These are phyloP conservation scores for Agriopis aurantiaria DNA, from an alignment of 2,888 invertebrate genomes.

Conservation along the genomic window DNA sequence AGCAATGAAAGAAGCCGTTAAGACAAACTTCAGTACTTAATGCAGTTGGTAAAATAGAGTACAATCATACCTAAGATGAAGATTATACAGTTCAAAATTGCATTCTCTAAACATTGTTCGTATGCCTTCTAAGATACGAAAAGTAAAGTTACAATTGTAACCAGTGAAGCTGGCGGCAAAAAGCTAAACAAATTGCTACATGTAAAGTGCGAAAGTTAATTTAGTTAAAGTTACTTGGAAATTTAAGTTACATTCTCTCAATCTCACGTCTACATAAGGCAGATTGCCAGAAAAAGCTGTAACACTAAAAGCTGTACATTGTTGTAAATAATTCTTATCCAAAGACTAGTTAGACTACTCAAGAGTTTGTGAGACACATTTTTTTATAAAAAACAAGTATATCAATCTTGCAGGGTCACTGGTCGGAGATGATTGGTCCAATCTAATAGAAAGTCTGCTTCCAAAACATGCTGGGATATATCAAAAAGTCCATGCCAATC, in stretches of 20 bases:
- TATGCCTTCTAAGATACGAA: constrained; percentile 1
- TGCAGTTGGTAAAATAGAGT: constrained; percentile 32
- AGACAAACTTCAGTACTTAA: constrained; percentile 38
- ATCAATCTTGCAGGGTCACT: constrained; percentile 74
- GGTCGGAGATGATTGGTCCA: constrained; percentile 87
- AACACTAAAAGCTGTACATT: too few relatives aligned
- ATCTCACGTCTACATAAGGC: constrained; percentile 12
- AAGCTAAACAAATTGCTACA: constrained; percentile 8
- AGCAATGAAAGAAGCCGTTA: constrained; percentile 39
- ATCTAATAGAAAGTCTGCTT: constrained; percentile 82
- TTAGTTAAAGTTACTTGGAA: constrained; percentile 12
- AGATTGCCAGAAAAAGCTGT: constrained; percentile 25
- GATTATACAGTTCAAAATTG: constrained; percentile 10
- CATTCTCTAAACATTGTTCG: constrained; percentile 1
- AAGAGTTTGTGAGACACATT: not conserved
- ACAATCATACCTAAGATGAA: constrained; percentile 21
- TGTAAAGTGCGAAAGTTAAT: constrained; percentile 11
- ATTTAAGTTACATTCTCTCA: constrained; percentile 10
- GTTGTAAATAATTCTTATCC: constrained; percentile 7
- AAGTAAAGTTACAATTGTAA: constrained; percentile 9
- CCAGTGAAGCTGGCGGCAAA: constrained; percentile 1
- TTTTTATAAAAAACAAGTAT: not conserved
- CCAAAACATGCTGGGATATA: constrained; percentile 84
- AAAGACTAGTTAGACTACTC: not conserved
- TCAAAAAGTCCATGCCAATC: constrained; percentile 77